These are phyloP conservation scores for Hylyphantes graminicola DNA, from an alignment of 1,140 invertebrate genomes.

Conservation along the genomic window DNA sequence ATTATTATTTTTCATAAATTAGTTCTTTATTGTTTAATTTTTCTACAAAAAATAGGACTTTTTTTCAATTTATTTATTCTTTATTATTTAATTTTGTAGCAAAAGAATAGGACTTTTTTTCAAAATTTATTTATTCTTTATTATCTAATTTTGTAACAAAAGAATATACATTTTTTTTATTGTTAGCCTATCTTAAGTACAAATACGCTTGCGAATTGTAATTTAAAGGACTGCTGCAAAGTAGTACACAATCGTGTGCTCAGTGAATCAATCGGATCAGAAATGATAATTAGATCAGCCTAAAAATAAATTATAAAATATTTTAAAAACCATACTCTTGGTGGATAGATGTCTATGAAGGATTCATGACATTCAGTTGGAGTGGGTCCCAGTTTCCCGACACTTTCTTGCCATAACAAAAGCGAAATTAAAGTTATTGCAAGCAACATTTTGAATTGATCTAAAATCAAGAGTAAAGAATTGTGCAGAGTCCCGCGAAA, in stretches of 20 bases:
- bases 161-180: background rate
- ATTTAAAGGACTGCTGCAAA: no score
- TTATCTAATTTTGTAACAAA: background rate
- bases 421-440: no score
- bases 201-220: no score
- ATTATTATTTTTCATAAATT: background rate
- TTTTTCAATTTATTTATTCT: background rate
- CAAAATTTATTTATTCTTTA: background rate
- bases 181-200: background rate
- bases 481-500: no score
- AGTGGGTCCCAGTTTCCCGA: background rate
- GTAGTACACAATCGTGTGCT: no score
- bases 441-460: no score
- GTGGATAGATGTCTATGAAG: conserved; percentile 9
- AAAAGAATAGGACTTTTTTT: background rate
- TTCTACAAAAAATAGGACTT: background rate
- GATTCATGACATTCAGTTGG: background rate
- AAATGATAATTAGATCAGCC: no score
- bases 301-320: background rate
- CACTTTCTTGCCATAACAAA: background rate
- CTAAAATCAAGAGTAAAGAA: no score
- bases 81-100: background rate
- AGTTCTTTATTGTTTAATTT: background rate
- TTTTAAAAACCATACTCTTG: background rate
- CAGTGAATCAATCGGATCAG: no score